Conservation (phyloP, 2,113 vertebrate species). For the Callospermophilus lateralis region DNA sequence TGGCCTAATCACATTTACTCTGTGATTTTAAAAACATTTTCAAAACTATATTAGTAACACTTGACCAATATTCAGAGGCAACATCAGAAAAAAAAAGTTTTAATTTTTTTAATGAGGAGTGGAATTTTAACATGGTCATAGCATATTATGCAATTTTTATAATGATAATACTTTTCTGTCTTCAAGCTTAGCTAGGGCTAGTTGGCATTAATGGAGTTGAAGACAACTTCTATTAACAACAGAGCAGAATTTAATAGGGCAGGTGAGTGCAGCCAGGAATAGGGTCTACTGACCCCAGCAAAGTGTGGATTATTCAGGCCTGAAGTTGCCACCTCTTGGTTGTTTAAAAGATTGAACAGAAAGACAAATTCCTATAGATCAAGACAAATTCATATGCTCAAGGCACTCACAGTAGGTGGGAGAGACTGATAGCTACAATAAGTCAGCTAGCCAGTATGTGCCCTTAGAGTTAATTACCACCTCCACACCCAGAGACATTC, state of each 20-base stretch:
- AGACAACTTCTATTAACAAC: neutral
- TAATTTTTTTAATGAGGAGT: neutral
- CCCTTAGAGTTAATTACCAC: no score
- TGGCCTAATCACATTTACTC: neutral
- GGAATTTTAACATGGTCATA: neutral
- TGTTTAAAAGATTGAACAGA: neutral
- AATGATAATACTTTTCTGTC: neutral
- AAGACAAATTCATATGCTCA: no score
- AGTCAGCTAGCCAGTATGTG: no score
- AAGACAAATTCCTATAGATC: no score
- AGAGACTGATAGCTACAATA: no score
- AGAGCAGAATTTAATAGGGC: neutral
- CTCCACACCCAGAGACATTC: no score
- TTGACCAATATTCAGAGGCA: neutral
- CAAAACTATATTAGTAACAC: neutral
- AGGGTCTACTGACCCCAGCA: neutral
- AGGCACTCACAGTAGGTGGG: no score
- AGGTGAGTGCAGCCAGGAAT: neutral
- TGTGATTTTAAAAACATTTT: neutral
- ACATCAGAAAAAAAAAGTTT: conserved; percentile 3
- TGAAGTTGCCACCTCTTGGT: neutral
- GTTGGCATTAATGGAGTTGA: neutral
- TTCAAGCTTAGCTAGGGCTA: neutral
- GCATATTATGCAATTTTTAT: neutral
- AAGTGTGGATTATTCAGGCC: neutral